Base-by-base conservation (phyloP, 2,797 vertebrate genomes). In the Anabacerthia variegaticeps region DNA sequence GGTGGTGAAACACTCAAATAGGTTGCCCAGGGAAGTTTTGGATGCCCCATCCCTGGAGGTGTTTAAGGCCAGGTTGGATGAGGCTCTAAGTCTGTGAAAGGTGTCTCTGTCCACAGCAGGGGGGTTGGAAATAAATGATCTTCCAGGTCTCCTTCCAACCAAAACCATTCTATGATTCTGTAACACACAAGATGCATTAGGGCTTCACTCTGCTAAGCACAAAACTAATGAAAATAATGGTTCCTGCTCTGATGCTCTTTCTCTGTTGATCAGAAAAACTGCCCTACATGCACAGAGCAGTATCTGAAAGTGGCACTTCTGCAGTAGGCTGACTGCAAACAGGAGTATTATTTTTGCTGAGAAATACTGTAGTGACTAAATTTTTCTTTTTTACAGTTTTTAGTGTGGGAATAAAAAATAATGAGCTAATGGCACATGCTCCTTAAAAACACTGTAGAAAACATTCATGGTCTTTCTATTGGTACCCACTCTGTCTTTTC, bases 361-460 rank as follows among this genome's bases (percentile, higher is more conserved):
- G 32, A 32, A 88, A 73, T 52, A 34, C 18, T 39, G 12, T 2
- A 51, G 49, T 49, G 34, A 13, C 36, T 37, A 43, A 17, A 6
- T 20, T 67, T 81, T 88, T 34, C 1, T 28, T 65, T 71, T 63
- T 59, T 41, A 48, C 26, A 61, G 27, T 19, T 91, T 81, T 74
- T 46, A 71, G 18, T 44, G 8, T 44, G 46, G 13, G 17, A 66
- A 68, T 54, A 14, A 82, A 39, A 21, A 52, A 21, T 9, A 69
- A 73, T 1, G 5, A 36, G 11, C 22, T 55, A 84, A 34, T 17
- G 11, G 9, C n/a, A 98, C 54, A 21, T 96, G 72, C 32, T 97
- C 95, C 41, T 98, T 97, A 95, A 97, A 98, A 83, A 98, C 82
- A 91, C 93, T 92, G 86, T 98, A 93, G 26, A 94, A 97, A 96